These are phyloP conservation scores for Clostera curtula DNA, from an alignment of 2,888 invertebrate genomes.

Conservation along the genomic window DNA sequence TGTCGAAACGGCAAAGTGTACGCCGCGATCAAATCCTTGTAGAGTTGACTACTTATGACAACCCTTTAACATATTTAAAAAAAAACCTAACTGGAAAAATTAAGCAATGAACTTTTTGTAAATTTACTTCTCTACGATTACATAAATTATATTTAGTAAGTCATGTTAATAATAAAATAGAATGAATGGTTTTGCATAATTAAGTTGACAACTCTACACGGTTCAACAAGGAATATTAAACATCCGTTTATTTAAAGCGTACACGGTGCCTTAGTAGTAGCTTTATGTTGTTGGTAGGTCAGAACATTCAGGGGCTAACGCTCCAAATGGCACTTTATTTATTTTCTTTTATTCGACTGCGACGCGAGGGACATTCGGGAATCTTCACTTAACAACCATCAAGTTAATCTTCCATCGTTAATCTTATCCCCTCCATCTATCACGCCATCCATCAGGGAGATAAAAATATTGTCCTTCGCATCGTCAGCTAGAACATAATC, in stretches of 20 bases:
- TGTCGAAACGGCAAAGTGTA: constrained; percentile 66
- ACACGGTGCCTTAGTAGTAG: constrained; percentile 64
- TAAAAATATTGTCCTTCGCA: constrained; percentile 33
- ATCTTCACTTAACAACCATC: constrained; percentile 11
- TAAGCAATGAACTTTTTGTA: too few species aligned
- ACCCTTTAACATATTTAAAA: too few species aligned
- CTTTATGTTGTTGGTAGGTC: constrained; percentile 72
- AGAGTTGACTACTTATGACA: constrained; percentile 16
- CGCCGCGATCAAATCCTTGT: constrained; percentile 30
- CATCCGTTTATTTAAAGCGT: constrained; percentile 32
- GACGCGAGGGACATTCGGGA: constrained; percentile 35
- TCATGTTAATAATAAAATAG: too few species aligned
- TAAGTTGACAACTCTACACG: too few species aligned
- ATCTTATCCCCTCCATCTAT: constrained; percentile 19
- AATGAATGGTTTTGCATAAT: too few species aligned
- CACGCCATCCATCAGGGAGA: constrained; percentile 10
- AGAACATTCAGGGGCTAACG: constrained; percentile 40
- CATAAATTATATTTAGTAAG: too few species aligned
- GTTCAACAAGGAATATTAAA: too few species aligned
- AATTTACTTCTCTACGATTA: too few species aligned
- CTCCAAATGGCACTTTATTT: constrained; percentile 38
- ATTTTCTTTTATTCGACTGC: constrained; percentile 31
- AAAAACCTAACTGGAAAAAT: too few species aligned
- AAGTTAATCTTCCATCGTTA: constrained; percentile 14
- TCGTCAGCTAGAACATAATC: constrained; percentile 39